Evolutionary conservation across 2,797 vertebrate species (phyloP).

Genomic region (Fistularia commersonii): DNA sequence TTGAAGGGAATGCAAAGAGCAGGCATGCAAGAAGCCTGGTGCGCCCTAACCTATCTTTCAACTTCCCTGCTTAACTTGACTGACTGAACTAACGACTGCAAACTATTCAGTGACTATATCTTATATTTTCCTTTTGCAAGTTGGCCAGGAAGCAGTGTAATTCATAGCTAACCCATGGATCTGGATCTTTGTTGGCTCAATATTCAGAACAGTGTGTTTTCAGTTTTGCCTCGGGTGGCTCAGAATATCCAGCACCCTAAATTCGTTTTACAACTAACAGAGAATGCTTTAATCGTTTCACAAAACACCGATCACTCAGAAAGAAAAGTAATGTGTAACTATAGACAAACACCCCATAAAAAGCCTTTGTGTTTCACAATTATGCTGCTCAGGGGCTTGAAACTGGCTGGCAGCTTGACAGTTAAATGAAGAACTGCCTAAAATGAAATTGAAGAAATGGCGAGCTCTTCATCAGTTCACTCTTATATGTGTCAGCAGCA

Average conservation of each 20-base stretch:
- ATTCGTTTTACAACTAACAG: slow-evolving; percentile 20
- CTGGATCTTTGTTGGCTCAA: slow-evolving; percentile 13
- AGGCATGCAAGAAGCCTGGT: no score
- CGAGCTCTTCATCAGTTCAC: no score
- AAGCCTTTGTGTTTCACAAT: no score
- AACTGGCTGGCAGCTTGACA: slow-evolving; percentile 1
- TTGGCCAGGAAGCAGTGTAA: slow-evolving; percentile 38
- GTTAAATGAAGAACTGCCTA: no score
- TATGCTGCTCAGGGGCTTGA: slow-evolving; percentile 11
- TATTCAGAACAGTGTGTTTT: slow-evolving; percentile 6
- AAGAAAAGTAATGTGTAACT: slow-evolving; percentile 8
- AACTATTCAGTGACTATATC: slow-evolving; percentile 11
- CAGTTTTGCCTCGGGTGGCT: slow-evolving; percentile 17
- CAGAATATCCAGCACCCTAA: slow-evolving; percentile 18
- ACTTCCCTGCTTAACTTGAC: slow-evolving; percentile 38
- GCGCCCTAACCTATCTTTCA: slow-evolving; percentile 22
- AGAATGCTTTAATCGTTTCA: slow-evolving; percentile 24
- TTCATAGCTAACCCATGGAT: slow-evolving; percentile 39
- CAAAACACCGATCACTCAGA: slow-evolving; percentile 21
- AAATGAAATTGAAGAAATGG: no score
- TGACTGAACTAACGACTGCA: slow-evolving; percentile 27
- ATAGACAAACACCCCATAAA: not conserved
- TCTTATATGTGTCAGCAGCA: no score
- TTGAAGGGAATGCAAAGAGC: slow-evolving; percentile 16
- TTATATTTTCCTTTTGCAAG: slow-evolving; percentile 2